phyloP scores from a whole-genome alignment of 2,888 invertebrate genomes.

The Caenorhabditis sp. region DNA sequence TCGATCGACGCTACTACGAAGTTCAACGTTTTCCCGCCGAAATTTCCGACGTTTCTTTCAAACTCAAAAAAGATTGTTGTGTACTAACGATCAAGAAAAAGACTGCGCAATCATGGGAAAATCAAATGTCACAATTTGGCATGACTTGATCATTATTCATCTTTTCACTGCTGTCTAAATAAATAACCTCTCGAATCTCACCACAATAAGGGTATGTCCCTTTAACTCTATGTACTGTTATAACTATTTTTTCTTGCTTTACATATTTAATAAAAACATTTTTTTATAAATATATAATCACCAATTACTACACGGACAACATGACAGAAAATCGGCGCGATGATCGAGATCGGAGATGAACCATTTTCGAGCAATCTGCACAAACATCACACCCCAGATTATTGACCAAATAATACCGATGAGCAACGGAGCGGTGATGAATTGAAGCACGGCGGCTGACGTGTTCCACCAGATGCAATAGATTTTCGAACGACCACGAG shows the following conservation, averaged over 20 bases:
- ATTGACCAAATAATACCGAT: conserved; percentile 75
- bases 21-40: conserved; percentile 49
- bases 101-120: conserved; percentile 47
- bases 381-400: conserved; percentile 73
- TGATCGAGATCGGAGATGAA: conserved; percentile 56
- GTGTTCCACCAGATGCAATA: conserved; percentile 72
- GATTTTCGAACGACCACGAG: conserved; percentile 50
- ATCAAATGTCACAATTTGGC: conserved; percentile 50
- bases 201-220: neutral
- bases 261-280: neutral
- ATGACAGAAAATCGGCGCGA: conserved; percentile 43
- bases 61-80: conserved; percentile 52
- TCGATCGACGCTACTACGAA: conserved; percentile 50
- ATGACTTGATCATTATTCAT: conserved; percentile 21
- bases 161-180: no score
- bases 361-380: conserved; percentile 72
- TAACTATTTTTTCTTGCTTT: neutral
- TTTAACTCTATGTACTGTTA: neutral
- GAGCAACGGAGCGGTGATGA: conserved; percentile 73
- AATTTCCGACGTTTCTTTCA: conserved; percentile 46
- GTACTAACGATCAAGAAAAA: conserved; percentile 50
- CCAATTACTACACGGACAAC: conserved; percentile 55
- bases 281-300: conserved; percentile 6
- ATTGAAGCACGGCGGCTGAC: conserved; percentile 70
- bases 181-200: neutral